A percentile compares a stretch with the other conserved stretches of the same genome.
phyloP scores from a whole-genome alignment of 2,797 vertebrate species.

The Squalus acanthias region DNA sequence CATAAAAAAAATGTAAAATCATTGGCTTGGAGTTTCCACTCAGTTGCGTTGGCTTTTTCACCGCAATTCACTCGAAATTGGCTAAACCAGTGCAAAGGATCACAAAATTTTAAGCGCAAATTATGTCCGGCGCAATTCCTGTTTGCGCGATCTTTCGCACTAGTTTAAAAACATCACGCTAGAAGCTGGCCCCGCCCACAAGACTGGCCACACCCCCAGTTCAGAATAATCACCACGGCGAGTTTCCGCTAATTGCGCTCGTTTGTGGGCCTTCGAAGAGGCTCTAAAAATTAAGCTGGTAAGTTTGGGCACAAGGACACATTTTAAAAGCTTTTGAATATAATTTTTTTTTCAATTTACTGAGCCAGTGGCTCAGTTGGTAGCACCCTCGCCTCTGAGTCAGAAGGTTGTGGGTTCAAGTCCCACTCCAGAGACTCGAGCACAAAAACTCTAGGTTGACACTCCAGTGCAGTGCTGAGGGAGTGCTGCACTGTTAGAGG shows the following conservation, averaged over 20 bases:
- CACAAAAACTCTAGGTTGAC: too few relatives aligned
- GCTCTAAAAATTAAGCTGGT: not conserved
- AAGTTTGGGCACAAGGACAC: not conserved
- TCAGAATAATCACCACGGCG: not conserved
- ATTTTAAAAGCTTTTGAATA: not conserved
- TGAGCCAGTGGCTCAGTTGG: too few relatives aligned
- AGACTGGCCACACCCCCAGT: not conserved
- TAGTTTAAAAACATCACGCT: not conserved
- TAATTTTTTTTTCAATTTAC: too few relatives aligned
- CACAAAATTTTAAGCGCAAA: not conserved
- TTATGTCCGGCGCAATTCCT: not conserved
- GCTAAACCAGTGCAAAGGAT: not conserved
- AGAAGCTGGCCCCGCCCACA: not conserved
- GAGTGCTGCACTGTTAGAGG: too few relatives aligned
- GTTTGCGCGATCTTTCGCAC: not conserved
- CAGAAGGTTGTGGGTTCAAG: too few relatives aligned
- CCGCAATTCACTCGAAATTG: not conserved
- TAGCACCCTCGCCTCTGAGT: too few relatives aligned
- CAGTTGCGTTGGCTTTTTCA: not conserved
- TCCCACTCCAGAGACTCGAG: too few relatives aligned
- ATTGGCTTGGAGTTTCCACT: not conserved
- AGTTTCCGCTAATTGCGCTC: not conserved
- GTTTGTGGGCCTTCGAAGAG: not conserved
- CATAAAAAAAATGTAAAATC: not conserved
- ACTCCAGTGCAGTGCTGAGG: too few relatives aligned